Evolutionary conservation across 1,140 invertebrate genomes (phyloP).

Genomic region (Drosophila biarmipes): DNA sequence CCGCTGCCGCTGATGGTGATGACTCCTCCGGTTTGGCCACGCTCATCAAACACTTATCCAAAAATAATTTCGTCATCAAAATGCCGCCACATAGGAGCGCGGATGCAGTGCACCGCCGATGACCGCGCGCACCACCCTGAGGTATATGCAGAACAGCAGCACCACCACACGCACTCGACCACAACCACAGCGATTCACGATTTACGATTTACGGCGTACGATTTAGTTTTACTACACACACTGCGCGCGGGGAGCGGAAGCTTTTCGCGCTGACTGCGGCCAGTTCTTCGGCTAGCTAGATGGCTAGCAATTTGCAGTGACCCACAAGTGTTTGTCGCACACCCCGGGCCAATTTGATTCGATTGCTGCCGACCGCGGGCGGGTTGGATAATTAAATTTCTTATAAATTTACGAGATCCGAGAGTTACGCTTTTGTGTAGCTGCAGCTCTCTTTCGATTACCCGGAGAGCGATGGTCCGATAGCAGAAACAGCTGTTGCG

Average conservation of each 20-base stretch:
- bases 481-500: constrained; percentile 29
- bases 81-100: constrained; percentile 56
- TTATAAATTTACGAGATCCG: constrained; percentile 37
- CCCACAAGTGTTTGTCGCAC: constrained; percentile 18
- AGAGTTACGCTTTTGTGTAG: constrained; percentile 44
- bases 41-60: constrained; percentile 70
- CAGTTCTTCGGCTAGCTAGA: constrained; percentile 10
- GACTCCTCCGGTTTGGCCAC: constrained; percentile 3
- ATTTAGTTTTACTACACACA: constrained; percentile 29
- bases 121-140: neutral
- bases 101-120: constrained; percentile 15
- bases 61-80: constrained; percentile 72
- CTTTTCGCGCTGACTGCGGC: constrained; percentile 31
- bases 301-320: constrained; percentile 10
- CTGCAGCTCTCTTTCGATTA: constrained; percentile 29
- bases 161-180: constrained; percentile 16
- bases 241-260: constrained; percentile 20
- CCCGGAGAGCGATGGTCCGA: constrained; percentile 11
- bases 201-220: constrained; percentile 22
- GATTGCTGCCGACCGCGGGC: constrained; percentile 2
- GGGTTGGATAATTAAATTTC: constrained; percentile 45
- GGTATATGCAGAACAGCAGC: constrained; percentile 29
- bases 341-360: constrained; percentile 29
- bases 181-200: constrained; percentile 1
- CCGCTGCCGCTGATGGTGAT: constrained; percentile 1